These are phyloP conservation scores for Sitobion miscanthi DNA, from an alignment of 1,140 invertebrate species.

Conservation along the genomic window DNA sequence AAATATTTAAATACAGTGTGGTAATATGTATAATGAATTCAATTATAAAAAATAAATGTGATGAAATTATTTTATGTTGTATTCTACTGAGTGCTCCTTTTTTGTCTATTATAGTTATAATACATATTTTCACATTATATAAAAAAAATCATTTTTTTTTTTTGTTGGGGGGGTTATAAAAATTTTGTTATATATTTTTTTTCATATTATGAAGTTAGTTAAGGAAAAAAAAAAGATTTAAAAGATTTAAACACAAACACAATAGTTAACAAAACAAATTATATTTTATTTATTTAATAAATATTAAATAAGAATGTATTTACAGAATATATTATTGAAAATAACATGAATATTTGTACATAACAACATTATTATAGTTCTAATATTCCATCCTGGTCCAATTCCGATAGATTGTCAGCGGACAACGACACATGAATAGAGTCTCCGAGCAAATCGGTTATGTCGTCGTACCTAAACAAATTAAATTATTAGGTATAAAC, in stretches of 20 bases:
- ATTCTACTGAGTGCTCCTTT: neutral
- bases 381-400: conserved; percentile 59
- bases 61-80: neutral
- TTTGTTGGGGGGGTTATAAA: neutral
- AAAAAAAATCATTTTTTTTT: neutral
- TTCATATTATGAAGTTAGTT: neutral
- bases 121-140: neutral
- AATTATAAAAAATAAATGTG: neutral
- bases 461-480: conserved; percentile 58
- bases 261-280: conserved; percentile 25
- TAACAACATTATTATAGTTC: conserved; percentile 57
- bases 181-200: too few species aligned
- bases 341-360: conserved; percentile 10
- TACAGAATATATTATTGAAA: conserved; percentile 2
- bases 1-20: neutral
- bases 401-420: conserved; percentile 58
- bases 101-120: neutral
- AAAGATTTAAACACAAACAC: neutral
- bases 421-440: conserved; percentile 57
- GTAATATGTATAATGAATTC: neutral
- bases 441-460: conserved; percentile 59
- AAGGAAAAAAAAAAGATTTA: neutral
- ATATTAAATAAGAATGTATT: conserved; percentile 1
- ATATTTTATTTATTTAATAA: conserved; percentile 18
- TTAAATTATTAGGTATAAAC: neutral